A percentile compares a stretch with the other conserved stretches of the same genome.
Conservation (phyloP, 2,113 vertebrate species). For the Entosphenus tridentatus region DNA sequence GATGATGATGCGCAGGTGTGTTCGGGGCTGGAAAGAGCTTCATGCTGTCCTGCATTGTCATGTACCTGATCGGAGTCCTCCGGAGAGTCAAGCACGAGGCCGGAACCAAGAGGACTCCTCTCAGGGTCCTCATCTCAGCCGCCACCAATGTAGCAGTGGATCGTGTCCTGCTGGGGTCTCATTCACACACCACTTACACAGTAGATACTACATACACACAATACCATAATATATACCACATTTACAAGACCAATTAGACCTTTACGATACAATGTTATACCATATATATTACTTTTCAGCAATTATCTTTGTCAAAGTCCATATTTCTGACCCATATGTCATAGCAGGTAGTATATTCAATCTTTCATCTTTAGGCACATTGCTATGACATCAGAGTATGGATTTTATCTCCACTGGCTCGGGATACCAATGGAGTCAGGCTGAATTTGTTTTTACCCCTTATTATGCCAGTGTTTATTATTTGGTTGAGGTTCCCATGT, state of each 20-base stretch:
- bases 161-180: conserved; percentile 28
- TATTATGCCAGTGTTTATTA: neutral
- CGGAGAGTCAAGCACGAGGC: conserved; percentile 18
- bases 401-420: neutral
- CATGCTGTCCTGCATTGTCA: conserved; percentile 29
- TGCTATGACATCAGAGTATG: neutral
- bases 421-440: neutral
- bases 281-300: too few species aligned
- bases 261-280: conserved; percentile 8
- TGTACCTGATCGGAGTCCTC: conserved; percentile 34
- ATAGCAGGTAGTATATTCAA: too few species aligned
- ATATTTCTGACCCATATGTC: too few species aligned
- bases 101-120: conserved; percentile 14
- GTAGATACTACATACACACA: too few species aligned
- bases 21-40: conserved; percentile 50
- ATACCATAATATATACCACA: too few species aligned
- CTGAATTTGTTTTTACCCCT: neutral
- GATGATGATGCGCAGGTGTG: conserved; percentile 20
- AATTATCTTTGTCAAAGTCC: too few species aligned
- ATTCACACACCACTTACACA: too few species aligned
- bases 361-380: neutral
- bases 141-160: conserved; percentile 40
- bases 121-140: conserved; percentile 38
- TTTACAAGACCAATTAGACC: too few species aligned
- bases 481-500: neutral